Conservation (phyloP, 2,888 invertebrate species). For the Polydrusus pterygomalis region DNA sequence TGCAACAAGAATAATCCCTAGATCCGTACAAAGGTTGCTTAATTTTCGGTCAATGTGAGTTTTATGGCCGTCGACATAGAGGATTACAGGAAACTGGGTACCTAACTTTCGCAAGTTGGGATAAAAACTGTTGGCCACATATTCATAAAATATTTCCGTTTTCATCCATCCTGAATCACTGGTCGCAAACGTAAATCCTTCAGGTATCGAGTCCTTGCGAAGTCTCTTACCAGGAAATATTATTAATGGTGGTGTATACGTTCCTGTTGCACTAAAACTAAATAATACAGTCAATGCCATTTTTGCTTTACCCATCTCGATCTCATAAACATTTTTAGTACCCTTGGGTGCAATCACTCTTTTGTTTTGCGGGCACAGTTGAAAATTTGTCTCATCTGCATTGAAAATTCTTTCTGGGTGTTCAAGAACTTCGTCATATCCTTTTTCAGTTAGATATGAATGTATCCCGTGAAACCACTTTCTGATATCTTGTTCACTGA, state of each 20-base stretch:
- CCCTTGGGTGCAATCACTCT: too few relatives aligned
- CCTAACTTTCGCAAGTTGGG: neutral
- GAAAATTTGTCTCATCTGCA: slow-evolving; percentile 30
- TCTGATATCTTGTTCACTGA: slow-evolving; percentile 60
- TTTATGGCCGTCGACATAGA: slow-evolving; percentile 50
- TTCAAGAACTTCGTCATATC: slow-evolving; percentile 41
- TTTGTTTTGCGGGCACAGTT: too few relatives aligned
- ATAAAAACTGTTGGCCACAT: slow-evolving; percentile 43
- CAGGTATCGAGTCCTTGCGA: slow-evolving; percentile 27
- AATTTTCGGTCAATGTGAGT: slow-evolving; percentile 42
- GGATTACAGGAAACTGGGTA: slow-evolving; percentile 38
- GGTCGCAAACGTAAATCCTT: slow-evolving; percentile 20
- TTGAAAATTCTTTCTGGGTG: slow-evolving; percentile 58
- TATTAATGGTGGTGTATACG: neutral
- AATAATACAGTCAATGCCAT: too few relatives aligned
- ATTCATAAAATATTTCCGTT: slow-evolving; percentile 45
- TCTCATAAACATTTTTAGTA: too few relatives aligned
- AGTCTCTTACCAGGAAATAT: slow-evolving; percentile 48
- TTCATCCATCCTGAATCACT: slow-evolving; percentile 53
- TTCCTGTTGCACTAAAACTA: neutral
- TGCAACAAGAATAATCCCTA: slow-evolving; percentile 59
- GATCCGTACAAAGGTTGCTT: slow-evolving; percentile 43
- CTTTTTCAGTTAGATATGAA: slow-evolving; percentile 36
- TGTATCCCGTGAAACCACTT: slow-evolving; percentile 53
- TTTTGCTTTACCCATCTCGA: too few relatives aligned